Evolutionary conservation across 2,888 invertebrate genomes (phyloP).

Genomic region (Agapetus fuscipes): DNA sequence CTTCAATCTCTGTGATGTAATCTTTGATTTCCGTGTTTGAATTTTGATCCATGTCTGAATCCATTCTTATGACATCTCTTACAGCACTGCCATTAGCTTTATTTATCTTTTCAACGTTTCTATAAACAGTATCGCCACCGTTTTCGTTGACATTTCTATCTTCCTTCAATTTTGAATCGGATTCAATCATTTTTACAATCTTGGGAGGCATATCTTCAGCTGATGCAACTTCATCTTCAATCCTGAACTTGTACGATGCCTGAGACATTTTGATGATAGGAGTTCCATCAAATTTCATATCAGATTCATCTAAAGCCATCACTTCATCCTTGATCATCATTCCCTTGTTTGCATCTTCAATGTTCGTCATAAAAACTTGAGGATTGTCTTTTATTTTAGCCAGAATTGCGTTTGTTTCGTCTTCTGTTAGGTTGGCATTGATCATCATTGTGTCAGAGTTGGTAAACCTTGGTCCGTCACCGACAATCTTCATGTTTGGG

Average conservation of each 20-base stretch:
- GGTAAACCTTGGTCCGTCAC: constrained; percentile 39
- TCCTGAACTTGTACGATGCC: constrained; percentile 28
- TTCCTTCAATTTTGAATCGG: constrained; percentile 28
- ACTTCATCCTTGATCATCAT: constrained; percentile 16
- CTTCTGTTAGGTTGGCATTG: constrained; percentile 41
- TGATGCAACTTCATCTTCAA: constrained; percentile 23
- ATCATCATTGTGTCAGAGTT: constrained; percentile 46
- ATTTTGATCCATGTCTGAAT: constrained; percentile 7
- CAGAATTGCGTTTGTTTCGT: constrained; percentile 39
- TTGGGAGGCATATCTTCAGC: constrained; percentile 10
- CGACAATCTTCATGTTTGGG: constrained; percentile 40
- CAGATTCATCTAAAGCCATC: constrained; percentile 11
- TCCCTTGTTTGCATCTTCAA: constrained; percentile 3
- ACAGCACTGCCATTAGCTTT: constrained; percentile 6
- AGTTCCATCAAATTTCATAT: constrained; percentile 11
- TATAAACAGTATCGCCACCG: constrained; percentile 3
- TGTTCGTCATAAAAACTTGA: constrained; percentile 9
- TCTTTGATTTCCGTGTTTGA: constrained; percentile 30
- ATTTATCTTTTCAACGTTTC: constrained; percentile 9
- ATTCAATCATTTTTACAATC: constrained; percentile 20
- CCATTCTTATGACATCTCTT: constrained; percentile 3
- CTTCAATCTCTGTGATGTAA: constrained; percentile 67
- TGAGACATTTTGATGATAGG: constrained; percentile 27
- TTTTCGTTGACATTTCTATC: not conserved
- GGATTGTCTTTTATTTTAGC: constrained; percentile 40